Percentiles rank a stretch among this genome's conserved stretches.
These are phyloP conservation scores for Silvanus unidentatus DNA, from an alignment of 2,888 invertebrate species.

Conservation along the genomic window DNA sequence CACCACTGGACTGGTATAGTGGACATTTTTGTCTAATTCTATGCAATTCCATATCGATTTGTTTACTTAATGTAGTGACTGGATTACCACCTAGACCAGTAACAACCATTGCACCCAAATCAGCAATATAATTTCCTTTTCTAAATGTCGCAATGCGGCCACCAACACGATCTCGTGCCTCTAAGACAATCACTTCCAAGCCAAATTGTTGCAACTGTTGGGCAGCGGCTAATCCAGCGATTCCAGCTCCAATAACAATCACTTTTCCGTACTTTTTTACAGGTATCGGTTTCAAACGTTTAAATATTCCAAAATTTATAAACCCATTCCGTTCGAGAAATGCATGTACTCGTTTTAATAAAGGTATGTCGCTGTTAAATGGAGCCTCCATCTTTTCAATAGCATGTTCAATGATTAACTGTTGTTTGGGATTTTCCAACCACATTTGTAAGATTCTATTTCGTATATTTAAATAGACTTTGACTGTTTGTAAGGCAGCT, in stretches of 20 bases:
- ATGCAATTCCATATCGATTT: conserved; percentile 93
- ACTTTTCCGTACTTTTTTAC: conserved; percentile 60
- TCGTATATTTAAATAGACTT: conserved; percentile 86
- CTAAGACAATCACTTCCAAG: conserved; percentile 86
- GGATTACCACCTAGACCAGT: conserved; percentile 96
- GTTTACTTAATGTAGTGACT: conserved; percentile 88
- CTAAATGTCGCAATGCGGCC: conserved; percentile 95
- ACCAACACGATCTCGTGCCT: conserved; percentile 89
- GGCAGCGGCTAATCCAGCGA: conserved; percentile 91
- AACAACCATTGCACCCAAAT: conserved; percentile 92
- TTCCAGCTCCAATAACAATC: conserved; percentile 69
- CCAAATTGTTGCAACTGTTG: conserved; percentile 94
- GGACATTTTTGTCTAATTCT: conserved; percentile 95
- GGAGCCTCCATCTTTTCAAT: conserved; percentile 82
- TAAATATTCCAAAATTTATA: conserved; percentile 96
- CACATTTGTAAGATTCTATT: conserved; percentile 89
- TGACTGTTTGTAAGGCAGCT: conserved; percentile 73
- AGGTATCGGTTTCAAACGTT: conserved; percentile 69
- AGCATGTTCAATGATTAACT: conserved; percentile 76
- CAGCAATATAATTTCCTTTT: conserved; percentile 66
- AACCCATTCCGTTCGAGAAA: conserved; percentile 94
- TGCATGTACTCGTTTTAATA: conserved; percentile 80
- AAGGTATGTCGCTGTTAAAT: conserved; percentile 83
- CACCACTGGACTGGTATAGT: conserved; percentile 91
- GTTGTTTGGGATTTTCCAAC: conserved; percentile 92